Percentiles rank a stretch among this genome's conserved stretches.
phyloP scores from a whole-genome alignment of 2,797 vertebrate genomes.

The Astyanax mexicanus region DNA sequence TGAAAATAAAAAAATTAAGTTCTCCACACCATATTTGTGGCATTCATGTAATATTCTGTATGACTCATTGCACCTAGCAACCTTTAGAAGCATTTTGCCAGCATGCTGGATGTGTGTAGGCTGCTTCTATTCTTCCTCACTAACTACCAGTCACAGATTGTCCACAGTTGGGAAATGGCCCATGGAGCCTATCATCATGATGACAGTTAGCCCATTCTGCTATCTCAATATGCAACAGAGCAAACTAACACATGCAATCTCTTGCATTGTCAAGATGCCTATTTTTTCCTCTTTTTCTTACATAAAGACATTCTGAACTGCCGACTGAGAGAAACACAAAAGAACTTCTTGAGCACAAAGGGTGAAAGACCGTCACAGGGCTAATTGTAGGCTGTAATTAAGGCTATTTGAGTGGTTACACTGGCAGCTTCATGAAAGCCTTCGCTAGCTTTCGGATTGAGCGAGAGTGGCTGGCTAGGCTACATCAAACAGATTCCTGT shows the following conservation, averaged over 20 bases:
- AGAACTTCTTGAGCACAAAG: neutral
- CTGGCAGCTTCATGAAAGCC: slow-evolving; percentile 11
- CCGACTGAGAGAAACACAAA: neutral
- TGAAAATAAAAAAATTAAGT: neutral
- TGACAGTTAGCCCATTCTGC: neutral
- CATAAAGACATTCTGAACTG: neutral
- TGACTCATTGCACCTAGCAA: neutral
- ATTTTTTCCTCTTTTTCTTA: neutral
- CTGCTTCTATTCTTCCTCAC: slow-evolving; percentile 2
- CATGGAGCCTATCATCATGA: slow-evolving; percentile 2
- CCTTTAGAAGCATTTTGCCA: neutral
- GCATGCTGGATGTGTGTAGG: neutral
- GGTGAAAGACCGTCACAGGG: neutral
- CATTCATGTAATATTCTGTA: neutral
- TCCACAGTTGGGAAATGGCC: neutral
- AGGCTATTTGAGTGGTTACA: slow-evolving; percentile 2
- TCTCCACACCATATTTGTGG: neutral
- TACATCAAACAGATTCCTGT: neutral
- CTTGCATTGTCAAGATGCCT: slow-evolving; percentile 4
- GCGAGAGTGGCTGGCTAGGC: neutral
- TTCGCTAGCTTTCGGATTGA: neutral
- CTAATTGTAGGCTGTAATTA: slow-evolving; percentile 6
- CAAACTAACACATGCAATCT: slow-evolving; percentile 11
- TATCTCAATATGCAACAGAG: neutral
- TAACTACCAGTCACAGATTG: neutral